Base-by-base conservation (phyloP, 2,113 vertebrate genomes). In the Chaetorhynchus papuensis region DNA sequence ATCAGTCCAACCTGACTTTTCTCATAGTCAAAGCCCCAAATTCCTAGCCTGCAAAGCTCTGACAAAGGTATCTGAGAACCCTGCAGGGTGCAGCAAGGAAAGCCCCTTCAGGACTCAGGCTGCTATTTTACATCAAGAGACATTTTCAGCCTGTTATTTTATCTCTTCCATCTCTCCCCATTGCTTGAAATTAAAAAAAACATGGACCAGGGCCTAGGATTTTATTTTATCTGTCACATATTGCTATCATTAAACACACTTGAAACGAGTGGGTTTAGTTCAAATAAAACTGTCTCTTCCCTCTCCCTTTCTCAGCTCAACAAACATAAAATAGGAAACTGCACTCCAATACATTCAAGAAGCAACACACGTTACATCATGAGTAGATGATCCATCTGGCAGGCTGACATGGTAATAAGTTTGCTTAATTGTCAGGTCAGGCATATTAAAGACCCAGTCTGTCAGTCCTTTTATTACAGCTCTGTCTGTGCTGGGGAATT, bases 361-460 rank as follows among this genome's bases (percentile, higher is more conserved):
- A 97, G 96, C 65, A 71, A 70, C 18, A 66, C 96, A 97, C 39
- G 26, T 92, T 93, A 91, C 93, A 94, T 91, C 96, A 96, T 68
- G 63, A 96, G 95, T 91, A 96, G 94, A 97, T 89, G 92, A 97
- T 97, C 97, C 97, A 98, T 97, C 98, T 98, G 98, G 96, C 97
- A 96, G 76, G 90, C 97, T 97, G 96, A 98, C 96, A 97, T 6
- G 24, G 95, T 96, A 97, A 97, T 97, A 97, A 97, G 92, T 97
- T 97, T 94, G 95, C 93, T 89, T 97, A 98, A 97, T 97, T 97
- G 97, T 98, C 96, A 97, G 98, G 98, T 98, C 97, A 98, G 96
- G 96, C 97, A 90, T 90, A 97, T 94, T 94, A 97, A 83, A 97
- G 93, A 97, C 93, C 68, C 89, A 94, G 93, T 47, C 95, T 97